Percentiles rank a stretch among this genome's conserved stretches.
These are phyloP conservation scores for Cabera pusaria DNA, from an alignment of 2,888 invertebrate species.

Conservation along the genomic window DNA sequence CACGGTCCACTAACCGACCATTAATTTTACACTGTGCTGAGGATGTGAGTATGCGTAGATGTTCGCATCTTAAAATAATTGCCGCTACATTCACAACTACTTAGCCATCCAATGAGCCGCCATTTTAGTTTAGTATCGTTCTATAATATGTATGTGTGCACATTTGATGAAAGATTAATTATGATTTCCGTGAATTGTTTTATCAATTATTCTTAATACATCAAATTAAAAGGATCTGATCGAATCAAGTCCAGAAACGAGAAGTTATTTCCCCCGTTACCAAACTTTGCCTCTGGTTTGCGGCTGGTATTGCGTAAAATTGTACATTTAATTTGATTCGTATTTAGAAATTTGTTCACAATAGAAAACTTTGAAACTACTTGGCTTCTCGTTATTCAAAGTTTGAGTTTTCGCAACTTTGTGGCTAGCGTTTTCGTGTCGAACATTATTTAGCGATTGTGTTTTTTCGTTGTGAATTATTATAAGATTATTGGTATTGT, in stretches of 20 bases:
- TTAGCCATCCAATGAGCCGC: conserved; percentile 15
- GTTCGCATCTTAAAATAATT: conserved; percentile 36
- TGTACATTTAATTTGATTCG: conserved; percentile 36
- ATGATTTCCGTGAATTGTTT: conserved; percentile 7
- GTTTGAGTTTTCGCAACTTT: conserved; percentile 15
- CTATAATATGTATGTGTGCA: conserved; percentile 6
- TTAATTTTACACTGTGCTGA: conserved; percentile 29
- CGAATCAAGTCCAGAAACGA: conserved; percentile 40
- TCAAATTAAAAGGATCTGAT: conserved; percentile 35
- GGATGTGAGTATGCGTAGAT: conserved; percentile 21
- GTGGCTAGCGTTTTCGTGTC: conserved; percentile 3
- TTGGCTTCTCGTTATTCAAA: conserved; percentile 30
- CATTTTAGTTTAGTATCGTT: no score
- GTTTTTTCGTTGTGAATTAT: no score
- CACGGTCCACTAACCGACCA: conserved; percentile 29
- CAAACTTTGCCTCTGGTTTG: conserved; percentile 39
- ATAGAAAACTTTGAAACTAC: conserved; percentile 33
- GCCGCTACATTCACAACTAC: conserved; percentile 22
- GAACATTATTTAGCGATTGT: no score
- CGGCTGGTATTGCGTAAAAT: conserved; percentile 36
- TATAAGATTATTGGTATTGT: no score
- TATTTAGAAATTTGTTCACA: conserved; percentile 42
- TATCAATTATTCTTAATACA: conserved; percentile 18
- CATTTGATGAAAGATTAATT: conserved; percentile 6
- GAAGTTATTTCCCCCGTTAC: conserved; percentile 37